Conservation (phyloP, 2,113 vertebrate species). For the Grammomys surdaster region DNA sequence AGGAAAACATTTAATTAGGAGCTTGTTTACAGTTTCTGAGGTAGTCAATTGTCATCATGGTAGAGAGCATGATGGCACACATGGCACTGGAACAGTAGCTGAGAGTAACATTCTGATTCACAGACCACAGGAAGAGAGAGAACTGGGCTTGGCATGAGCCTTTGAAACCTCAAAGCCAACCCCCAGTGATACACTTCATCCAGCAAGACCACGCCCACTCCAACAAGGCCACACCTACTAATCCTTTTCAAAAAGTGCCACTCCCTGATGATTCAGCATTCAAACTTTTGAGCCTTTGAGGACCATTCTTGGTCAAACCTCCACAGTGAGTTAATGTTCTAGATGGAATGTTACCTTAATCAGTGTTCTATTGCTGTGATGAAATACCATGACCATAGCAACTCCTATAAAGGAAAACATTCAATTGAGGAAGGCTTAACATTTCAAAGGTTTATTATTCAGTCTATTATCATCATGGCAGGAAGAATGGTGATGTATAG, state of each 20-base stretch:
- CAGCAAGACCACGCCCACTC: not conserved
- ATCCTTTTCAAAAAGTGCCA: not conserved
- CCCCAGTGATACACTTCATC: not conserved
- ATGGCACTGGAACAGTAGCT: not conserved
- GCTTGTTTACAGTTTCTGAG: not conserved
- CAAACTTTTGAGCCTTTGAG: not conserved
- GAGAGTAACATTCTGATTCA: not conserved
- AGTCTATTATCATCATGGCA: not conserved
- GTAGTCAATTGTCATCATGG: not conserved
- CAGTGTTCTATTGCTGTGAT: not conserved
- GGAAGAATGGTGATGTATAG: not conserved
- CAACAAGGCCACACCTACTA: not conserved
- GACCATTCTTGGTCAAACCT: not conserved
- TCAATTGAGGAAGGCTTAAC: not conserved
- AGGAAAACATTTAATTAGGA: not conserved
- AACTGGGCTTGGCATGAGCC: not conserved
- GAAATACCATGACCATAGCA: not conserved
- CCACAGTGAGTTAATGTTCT: not conserved
- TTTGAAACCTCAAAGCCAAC: not conserved
- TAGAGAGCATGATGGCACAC: fast-evolving
- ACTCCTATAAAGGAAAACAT: not conserved
- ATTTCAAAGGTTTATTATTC: not conserved
- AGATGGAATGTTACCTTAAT: not conserved
- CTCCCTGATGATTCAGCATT: not conserved
- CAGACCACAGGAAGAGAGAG: not conserved